Conservation (phyloP, 1,140 invertebrate species). For the Drosophila varians region DNA sequence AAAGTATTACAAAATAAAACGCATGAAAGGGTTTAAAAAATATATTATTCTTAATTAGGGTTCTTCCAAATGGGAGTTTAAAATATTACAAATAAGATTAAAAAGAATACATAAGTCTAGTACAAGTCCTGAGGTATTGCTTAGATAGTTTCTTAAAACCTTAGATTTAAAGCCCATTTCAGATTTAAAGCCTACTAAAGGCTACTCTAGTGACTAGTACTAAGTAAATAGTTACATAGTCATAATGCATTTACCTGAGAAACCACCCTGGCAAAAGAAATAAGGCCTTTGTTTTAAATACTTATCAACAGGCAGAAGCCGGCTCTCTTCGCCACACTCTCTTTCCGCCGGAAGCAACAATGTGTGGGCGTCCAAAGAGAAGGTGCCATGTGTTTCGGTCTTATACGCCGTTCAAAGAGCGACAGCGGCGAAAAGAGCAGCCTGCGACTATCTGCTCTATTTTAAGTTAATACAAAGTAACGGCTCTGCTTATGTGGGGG, state of each 20-base stretch:
- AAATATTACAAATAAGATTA: too few species aligned
- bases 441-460: neutral
- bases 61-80: too few species aligned
- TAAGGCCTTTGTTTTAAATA: constrained; percentile 19
- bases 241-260: neutral
- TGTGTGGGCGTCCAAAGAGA: constrained; percentile 2
- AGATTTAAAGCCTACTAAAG: neutral
- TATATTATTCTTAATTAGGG: too few species aligned
- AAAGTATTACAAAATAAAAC: too few species aligned
- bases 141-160: too few species aligned
- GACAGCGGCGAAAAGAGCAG: constrained; percentile 4
- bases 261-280: neutral
- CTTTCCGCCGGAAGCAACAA: neutral
- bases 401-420: constrained; percentile 48
- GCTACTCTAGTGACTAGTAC: neutral
- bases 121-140: too few species aligned
- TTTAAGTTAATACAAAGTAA: constrained; percentile 74
- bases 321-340: constrained; percentile 3
- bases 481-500: constrained; percentile 55
- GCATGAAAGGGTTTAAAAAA: too few species aligned
- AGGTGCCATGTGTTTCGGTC: constrained; percentile 42
- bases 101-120: too few species aligned
- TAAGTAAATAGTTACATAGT: neutral
- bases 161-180: too few species aligned
- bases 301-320: constrained; percentile 69